phyloP scores from a whole-genome alignment of 2,888 invertebrate genomes.

The Dryadula phaetusa region DNA sequence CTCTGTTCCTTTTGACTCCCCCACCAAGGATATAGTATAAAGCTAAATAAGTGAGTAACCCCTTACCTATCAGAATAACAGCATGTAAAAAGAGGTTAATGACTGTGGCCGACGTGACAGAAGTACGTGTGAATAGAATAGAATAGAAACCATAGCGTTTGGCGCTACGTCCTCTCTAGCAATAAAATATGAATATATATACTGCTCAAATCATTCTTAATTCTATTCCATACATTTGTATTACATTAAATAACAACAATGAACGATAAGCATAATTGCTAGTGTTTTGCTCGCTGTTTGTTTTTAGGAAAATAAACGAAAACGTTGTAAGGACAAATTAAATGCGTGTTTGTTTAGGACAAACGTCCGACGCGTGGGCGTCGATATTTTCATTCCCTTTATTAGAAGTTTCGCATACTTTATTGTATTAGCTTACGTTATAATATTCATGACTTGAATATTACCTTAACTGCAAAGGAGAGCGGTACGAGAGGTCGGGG shows the following conservation, averaged over 20 bases:
- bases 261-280: background rate
- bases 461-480: no score
- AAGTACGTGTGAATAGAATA: no score
- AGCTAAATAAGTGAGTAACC: no score
- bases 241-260: background rate
- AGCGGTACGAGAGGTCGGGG: no score
- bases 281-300: slow-evolving; percentile 5
- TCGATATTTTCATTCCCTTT: slow-evolving; percentile 15
- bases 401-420: slow-evolving; percentile 4
- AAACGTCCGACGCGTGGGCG: slow-evolving; percentile 3
- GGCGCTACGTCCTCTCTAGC: no score
- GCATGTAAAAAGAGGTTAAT: no score
- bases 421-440: background rate
- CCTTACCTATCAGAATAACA: no score
- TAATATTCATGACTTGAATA: background rate
- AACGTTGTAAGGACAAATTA: slow-evolving; percentile 26
- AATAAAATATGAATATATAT: no score
- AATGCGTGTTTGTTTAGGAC: slow-evolving; percentile 24
- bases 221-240: background rate
- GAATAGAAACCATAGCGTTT: no score
- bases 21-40: no score
- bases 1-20: no score
- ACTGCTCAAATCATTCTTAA: background rate
- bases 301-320: slow-evolving; percentile 13
- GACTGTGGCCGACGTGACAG: no score